Evolutionary conservation across 1,140 invertebrate genomes (phyloP), one percentile per base, ranked within the genome.

Genomic region (Ceratitis capitata): DNA sequence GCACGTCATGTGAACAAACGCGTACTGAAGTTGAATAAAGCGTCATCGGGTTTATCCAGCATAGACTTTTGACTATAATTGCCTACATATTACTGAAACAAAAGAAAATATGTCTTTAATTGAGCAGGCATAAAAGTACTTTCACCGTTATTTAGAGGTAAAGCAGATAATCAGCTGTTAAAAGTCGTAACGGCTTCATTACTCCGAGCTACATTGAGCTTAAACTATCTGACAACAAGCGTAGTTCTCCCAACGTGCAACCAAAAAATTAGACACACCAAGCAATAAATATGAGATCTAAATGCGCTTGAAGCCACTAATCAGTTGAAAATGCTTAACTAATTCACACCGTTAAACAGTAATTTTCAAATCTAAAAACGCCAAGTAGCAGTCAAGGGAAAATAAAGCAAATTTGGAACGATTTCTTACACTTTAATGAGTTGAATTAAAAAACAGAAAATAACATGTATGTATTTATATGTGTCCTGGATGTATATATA

Each of bases 301-400:
- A 64, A 32, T 69, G 61, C 61, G n/a, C 39, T 45, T 14, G n/a
- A 78, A 74, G n/a, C 9, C n/a, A 9, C 64, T 74, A 74, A 74
- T 45, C 64, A 74, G 35, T 39, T 74, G 12, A 42, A 74, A 74
- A 45, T 74, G 1, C 64, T 42, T 39, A 16, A 47, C 69, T 78
- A 78, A 78, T 78, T 78, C 69, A 78, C n/a, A 78, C 69, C 42
- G 42, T 78, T 78, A 78, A 45, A 0, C 10, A n/a, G n/a, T 78
- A 78, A 78, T 78, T 23, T 78, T 45, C 0, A 23, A 39, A 78
- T 78, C 45, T 78, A 78, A 78, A 9, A 16, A 78, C 9, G n/a
- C 10, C 35, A 45, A 69, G 64, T 2, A 19, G 64, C 64, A 69
- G 39, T 35, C n/a, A 35, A 26, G 39, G 39, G 29, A 10, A 2